Conservation (phyloP, 2,797 vertebrate genomes). For the Syngnathus rostellatus region DNA sequence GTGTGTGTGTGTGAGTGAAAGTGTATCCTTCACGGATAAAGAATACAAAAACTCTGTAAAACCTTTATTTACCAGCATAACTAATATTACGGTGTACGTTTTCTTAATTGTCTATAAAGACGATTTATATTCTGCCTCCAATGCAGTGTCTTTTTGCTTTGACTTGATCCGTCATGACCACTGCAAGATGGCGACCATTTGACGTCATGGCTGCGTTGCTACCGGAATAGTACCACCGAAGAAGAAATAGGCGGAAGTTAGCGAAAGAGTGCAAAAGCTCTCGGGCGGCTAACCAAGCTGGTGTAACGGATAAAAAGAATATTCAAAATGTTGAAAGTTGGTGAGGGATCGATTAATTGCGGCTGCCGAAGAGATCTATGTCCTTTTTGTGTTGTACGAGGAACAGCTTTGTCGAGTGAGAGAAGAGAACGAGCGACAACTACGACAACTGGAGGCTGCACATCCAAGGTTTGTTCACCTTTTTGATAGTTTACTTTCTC, state of each 20-base stretch:
- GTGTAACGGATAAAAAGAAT: background rate
- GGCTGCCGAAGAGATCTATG: background rate
- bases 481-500: background rate
- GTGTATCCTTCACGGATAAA: background rate
- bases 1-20: background rate
- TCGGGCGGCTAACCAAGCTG: too few species aligned
- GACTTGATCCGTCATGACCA: background rate
- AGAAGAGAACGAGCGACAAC: background rate
- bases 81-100: background rate
- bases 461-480: background rate
- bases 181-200: background rate
- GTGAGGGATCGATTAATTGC: background rate
- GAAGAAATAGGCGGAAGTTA: conserved; percentile 1
- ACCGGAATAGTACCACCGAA: background rate
- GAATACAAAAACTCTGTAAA: background rate
- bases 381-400: background rate
- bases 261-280: background rate
- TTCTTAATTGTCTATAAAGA: background rate
- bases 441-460: background rate
- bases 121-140: background rate
- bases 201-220: background rate
- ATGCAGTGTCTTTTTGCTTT: background rate
- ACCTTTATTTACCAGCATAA: background rate
- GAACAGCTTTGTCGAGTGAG: background rate
- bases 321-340: background rate